Evolutionary conservation across 2,113 vertebrate species (phyloP), one percentile per base, ranked within the genome.

Genomic region (Speoplatyrhinus poulsoni): DNA sequence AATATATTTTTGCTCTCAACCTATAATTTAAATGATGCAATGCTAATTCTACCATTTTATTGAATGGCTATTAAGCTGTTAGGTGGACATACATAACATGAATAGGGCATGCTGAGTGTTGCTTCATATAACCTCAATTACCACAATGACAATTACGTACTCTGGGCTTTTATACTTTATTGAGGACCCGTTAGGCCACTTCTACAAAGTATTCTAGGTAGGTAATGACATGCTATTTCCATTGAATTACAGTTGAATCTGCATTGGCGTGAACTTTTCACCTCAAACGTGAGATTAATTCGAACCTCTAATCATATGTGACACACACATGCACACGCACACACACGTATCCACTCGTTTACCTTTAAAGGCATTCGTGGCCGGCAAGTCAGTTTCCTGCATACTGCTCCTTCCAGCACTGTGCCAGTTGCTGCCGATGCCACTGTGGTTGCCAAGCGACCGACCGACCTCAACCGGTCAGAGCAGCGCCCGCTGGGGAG

Each of bases 281-380:
- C 65, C 63, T 73, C 67, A 12, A 71, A 69, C 12, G 56, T n/a
- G 11, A 17, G 54, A 56, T 15, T 52, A 10, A 56, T 17, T 19
- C n/a, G n/a, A 19, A 58, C 36, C 32, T 41, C 7, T 26, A 10
- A 1, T 33, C 26, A 19, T 13, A 32, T 5, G 3, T 4, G 9
- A 36, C 26, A 60, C 26, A 60, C 57, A 36, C 26, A 13, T 32
- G 36, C 53, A 55, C 13, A 16, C 53, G 4, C n/a, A 16, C 10
- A 60, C 26, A 57, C 55, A 57, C 56, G 12, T n/a, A 54, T 16
- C 15, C 53, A 54, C 12, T 15, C 3, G 15, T 9, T 33, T 94
- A 98, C 97, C 96, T 97, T 96, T 96, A 91, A 98, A 97, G 93
- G 96, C 94, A 89, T 96, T 94, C 90, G 95, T 97, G 91, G 95